Evolutionary conservation across 2,113 vertebrate species (phyloP).

Genomic region (Neodontobutis hainanensis): DNA sequence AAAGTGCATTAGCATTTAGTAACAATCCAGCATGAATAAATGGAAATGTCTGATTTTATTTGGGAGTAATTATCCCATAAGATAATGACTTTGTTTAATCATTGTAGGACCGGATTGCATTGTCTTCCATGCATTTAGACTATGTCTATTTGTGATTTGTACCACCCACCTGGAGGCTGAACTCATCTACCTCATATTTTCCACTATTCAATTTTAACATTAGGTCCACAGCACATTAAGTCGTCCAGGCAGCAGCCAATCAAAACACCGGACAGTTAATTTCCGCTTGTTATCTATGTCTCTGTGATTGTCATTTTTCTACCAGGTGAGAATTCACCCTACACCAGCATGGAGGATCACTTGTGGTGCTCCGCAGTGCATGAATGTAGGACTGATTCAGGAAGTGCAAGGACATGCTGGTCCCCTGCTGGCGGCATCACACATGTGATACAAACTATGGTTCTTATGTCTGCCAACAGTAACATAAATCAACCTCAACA

Average conservation of each 20-base stretch:
- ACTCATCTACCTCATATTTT: constrained; percentile 50
- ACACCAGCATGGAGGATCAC: constrained; percentile 69
- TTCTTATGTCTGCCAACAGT: constrained; percentile 50
- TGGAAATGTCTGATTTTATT: constrained; percentile 47
- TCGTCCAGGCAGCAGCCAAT: constrained; percentile 34
- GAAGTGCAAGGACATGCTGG: constrained; percentile 68
- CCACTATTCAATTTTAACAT: constrained; percentile 35
- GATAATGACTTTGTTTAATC: constrained; percentile 46
- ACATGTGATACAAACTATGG: constrained; percentile 34
- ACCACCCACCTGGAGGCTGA: constrained; percentile 16
- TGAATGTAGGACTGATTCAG: constrained; percentile 69
- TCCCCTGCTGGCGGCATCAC: constrained; percentile 55
- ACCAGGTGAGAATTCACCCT: constrained; percentile 51
- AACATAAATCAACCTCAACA: constrained; percentile 42
- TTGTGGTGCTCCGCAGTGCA: constrained; percentile 54
- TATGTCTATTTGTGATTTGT: constrained; percentile 38
- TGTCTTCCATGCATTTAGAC: constrained; percentile 22
- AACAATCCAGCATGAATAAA: constrained; percentile 51
- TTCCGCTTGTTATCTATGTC: constrained; percentile 49
- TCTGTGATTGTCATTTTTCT: constrained; percentile 72
- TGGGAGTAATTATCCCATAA: constrained; percentile 44
- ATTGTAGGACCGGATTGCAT: constrained; percentile 44
- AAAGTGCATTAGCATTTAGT: constrained; percentile 29
- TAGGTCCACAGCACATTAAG: constrained; percentile 24
- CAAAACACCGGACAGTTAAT: constrained; percentile 33